Percentiles rank a stretch among this genome's conserved stretches.
These are phyloP conservation scores for Leucania comma DNA, from an alignment of 2,888 invertebrate species.

Conservation along the genomic window DNA sequence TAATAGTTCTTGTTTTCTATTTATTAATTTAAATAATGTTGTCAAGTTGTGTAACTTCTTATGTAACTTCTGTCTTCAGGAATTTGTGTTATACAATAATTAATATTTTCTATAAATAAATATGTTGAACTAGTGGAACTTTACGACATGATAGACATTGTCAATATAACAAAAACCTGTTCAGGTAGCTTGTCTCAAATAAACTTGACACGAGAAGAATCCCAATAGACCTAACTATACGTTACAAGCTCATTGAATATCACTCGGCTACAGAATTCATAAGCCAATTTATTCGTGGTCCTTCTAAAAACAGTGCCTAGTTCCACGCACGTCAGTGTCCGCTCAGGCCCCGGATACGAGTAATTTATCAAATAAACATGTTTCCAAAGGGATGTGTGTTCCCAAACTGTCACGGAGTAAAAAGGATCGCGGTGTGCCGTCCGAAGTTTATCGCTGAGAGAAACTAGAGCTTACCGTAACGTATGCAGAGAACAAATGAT, in stretches of 20 bases:
- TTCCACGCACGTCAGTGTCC: conserved; percentile 54
- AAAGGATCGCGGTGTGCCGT: conserved; percentile 57
- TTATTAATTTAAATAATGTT: too few species aligned
- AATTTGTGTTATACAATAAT: too few species aligned
- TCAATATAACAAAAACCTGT: neutral
- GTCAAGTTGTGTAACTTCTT: too few species aligned
- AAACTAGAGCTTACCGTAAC: conserved; percentile 56
- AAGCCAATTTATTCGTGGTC: conserved; percentile 51
- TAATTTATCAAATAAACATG: conserved; percentile 68
- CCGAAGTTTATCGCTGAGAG: conserved; percentile 57
- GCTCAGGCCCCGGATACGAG: conserved; percentile 32
- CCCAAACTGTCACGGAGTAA: conserved; percentile 61
- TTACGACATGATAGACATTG: too few species aligned
- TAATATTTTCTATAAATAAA: too few species aligned
- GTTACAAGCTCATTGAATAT: conserved; percentile 42
- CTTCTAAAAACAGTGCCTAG: conserved; percentile 35
- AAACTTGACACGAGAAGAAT: neutral
- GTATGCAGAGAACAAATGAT: conserved; percentile 59
- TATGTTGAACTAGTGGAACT: too few species aligned
- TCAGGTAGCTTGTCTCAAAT: neutral
- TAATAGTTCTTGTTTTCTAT: too few species aligned
- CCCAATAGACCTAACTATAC: conserved; percentile 29
- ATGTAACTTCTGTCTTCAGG: too few species aligned
- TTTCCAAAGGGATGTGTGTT: conserved; percentile 50
- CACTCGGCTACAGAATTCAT: conserved; percentile 41